phyloP scores from a whole-genome alignment of 2,113 vertebrate species.

The Bungarus multicinctus region DNA sequence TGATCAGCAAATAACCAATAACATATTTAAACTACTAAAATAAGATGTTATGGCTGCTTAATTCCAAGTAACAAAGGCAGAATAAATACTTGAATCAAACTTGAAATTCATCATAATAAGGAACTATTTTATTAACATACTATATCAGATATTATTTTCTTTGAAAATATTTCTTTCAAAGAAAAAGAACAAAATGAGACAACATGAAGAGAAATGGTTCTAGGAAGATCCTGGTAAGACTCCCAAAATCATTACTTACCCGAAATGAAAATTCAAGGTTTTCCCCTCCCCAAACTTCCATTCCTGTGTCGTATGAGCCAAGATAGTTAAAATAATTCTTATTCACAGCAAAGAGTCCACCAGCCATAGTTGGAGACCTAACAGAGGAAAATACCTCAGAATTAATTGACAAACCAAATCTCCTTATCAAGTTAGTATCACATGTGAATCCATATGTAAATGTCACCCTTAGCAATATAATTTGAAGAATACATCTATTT shows the following conservation, averaged over 20 bases:
- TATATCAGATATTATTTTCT: neutral
- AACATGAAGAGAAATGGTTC: neutral
- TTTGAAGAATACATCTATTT: neutral
- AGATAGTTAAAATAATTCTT: slow-evolving; percentile 94
- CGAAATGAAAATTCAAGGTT: slow-evolving; percentile 98
- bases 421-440: neutral
- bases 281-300: slow-evolving; percentile 99
- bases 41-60: neutral
- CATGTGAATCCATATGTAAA: neutral
- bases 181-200: neutral
- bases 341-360: slow-evolving; percentile 92
- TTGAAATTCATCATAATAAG: neutral
- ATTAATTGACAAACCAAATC: neutral
- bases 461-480: neutral
- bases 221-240: neutral
- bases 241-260: slow-evolving; percentile 70
- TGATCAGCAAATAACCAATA: neutral
- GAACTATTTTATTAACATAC: neutral
- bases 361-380: slow-evolving; percentile 98
- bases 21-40: neutral
- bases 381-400: slow-evolving; percentile 14
- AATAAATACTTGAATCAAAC: neutral
- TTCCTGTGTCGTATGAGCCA: slow-evolving; percentile 96
- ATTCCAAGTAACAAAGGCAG: neutral
- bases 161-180: too few relatives aligned